Base-by-base conservation (phyloP, 2,888 invertebrate genomes). In the Clusia tigrina region DNA sequence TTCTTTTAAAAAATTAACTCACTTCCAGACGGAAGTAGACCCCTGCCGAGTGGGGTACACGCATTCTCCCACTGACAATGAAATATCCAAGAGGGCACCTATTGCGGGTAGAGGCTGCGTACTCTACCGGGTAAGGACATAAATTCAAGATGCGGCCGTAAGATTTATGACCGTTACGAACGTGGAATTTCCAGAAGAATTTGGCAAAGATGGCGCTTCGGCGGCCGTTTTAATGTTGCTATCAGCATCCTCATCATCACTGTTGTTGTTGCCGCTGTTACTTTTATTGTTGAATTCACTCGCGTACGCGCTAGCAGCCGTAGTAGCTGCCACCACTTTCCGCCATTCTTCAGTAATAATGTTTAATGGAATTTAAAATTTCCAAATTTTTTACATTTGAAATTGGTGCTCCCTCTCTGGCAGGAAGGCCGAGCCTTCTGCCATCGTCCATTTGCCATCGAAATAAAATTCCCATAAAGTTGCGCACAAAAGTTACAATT, bases 91-190 rank as follows among this genome's bases (percentile, higher is more conserved):
- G n/a, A n/a, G n/a, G n/a, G n/a, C n/a, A n/a, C n/a, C n/a, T n/a
- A n/a, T n/a, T n/a, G n/a, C n/a, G n/a, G n/a, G n/a, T n/a, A n/a
- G n/a, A n/a, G n/a, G n/a, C n/a, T n/a, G n/a, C n/a, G n/a, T n/a
- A n/a, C n/a, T n/a, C n/a, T n/a, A n/a, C n/a, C n/a, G n/a, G n/a
- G n/a, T n/a, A 54, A 65, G 71, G 73, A 79, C 81, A 79, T 81
- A 81, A 79, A 79, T 79, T 79, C 80, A 81, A 79, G 79, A 79
- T 79, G 79, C 77, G 81, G 78, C 78, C 78, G 72, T 72, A 80
- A 81, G 79, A 79, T 79, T 79, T 79, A 79, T 79, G 80, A 77
- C 79, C 79, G 78, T 78, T 78, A 76, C 78, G 77, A 78, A 81
- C 78, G 74, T 74, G 79, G 71, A 76, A 78, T 77, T 79, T 77